These are phyloP conservation scores for Lepas anatifera DNA, from an alignment of 2,888 invertebrate genomes.

Conservation along the genomic window DNA sequence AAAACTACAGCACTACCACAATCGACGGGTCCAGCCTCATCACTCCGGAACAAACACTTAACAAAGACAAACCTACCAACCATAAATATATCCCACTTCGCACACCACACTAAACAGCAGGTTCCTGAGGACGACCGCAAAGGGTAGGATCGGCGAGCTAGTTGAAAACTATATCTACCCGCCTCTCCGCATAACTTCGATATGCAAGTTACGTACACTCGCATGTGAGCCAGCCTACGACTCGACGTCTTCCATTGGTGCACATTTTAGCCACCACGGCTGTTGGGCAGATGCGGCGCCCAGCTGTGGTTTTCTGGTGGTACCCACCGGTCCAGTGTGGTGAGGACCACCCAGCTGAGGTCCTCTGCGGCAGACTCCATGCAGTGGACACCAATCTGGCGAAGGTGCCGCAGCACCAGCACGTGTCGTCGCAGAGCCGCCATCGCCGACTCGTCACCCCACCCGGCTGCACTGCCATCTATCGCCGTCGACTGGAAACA, in stretches of 20 bases:
- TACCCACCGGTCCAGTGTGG: background rate
- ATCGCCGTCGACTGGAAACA: background rate
- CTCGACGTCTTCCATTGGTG: background rate
- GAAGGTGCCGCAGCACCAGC: background rate
- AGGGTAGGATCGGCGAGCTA: background rate
- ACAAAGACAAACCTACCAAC: too few species aligned
- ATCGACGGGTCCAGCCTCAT: too few species aligned
- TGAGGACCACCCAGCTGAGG: background rate
- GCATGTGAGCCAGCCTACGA: background rate
- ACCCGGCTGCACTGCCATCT: too few species aligned
- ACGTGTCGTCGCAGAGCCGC: background rate
- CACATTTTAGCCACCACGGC: background rate
- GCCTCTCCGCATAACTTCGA: too few species aligned
- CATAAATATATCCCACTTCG: too few species aligned
- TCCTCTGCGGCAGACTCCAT: background rate
- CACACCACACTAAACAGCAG: too few species aligned
- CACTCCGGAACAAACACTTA: too few species aligned
- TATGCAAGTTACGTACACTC: too few species aligned
- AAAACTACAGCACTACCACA: too few species aligned
- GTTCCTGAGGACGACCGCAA: too few species aligned
- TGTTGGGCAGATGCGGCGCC: background rate
- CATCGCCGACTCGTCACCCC: background rate
- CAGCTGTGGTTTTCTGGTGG: background rate
- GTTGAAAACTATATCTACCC: too few species aligned
- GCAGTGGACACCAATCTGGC: background rate